Evolutionary conservation across 2,888 invertebrate genomes (phyloP), one percentile per base, ranked within the genome.

Genomic region (Pantelozetes paolii): DNA sequence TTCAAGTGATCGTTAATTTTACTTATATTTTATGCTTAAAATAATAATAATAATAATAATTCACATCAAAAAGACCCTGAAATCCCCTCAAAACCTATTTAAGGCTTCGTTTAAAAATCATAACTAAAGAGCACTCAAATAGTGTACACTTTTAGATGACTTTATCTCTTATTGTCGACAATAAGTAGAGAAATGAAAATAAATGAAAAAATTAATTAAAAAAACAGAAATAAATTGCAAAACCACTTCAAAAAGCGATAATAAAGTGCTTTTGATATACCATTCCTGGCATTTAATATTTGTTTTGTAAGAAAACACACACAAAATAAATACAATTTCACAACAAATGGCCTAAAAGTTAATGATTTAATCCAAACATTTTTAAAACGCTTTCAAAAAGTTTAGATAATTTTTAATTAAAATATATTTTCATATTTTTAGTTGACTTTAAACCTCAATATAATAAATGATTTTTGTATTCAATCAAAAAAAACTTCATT

Each of bases 1-100:
- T 54, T 23, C 18, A 40, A 64, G 64, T n/a, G 64, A 64, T 64
- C 64, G 64, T 64, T 64, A 64, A 64, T 64, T 36, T 64, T 64
- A 64, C 64, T 64, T 64, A 64, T 64, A n/a, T n/a, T n/a, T n/a
- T n/a, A n/a, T n/a, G n/a, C n/a, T n/a, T n/a, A n/a, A n/a, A n/a
- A n/a, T n/a, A n/a, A n/a, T n/a, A n/a, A n/a, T n/a, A n/a, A n/a
- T n/a, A n/a, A n/a, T n/a, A 36, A 64, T 64, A 64, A 64, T 64
- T 64, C 64, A 64, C 64, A 36, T 64, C 40, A 36, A 36, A 36
- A 64, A 40, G 40, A n/a, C 20, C 40, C 40, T 20, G 36, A 20
- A 64, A 40, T 15, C n/a, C 40, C 18, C 40, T 40, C 30, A 64
- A 64, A 36, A 36, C n/a, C n/a, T n/a, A 64, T 64, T 64, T 64